These are phyloP conservation scores for Megaptera novaeangliae DNA, from an alignment of 2,113 vertebrate genomes.

Conservation along the genomic window DNA sequence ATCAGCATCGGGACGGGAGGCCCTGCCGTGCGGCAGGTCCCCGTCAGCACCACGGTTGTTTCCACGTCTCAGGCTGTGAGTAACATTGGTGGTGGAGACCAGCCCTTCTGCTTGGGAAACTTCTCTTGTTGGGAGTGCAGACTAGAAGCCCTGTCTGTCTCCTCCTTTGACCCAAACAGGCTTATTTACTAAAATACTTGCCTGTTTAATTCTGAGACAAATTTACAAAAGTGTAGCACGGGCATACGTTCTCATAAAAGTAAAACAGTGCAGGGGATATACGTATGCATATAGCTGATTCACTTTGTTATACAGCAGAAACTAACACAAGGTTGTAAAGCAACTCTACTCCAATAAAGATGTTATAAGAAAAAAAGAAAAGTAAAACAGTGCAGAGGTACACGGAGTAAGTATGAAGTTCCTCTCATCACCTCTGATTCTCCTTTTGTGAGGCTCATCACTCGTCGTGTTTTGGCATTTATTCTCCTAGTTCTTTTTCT, in stretches of 20 bases:
- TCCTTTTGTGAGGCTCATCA: neutral
- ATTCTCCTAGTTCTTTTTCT: neutral
- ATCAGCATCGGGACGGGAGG: constrained; percentile 87
- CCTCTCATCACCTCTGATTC: neutral
- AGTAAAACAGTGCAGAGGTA: neutral
- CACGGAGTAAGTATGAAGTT: neutral
- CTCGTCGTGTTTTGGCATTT: neutral
- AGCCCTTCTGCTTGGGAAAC: neutral
- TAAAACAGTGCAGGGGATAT: neutral
- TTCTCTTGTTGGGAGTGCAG: neutral
- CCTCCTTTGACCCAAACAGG: neutral
- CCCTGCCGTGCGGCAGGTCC: constrained; percentile 91
- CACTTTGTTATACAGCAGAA: too few species aligned
- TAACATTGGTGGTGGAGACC: constrained; percentile 20
- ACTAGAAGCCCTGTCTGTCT: neutral
- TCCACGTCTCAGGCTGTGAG: constrained; percentile 91
- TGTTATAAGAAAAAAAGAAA: neutral
- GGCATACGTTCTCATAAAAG: neutral
- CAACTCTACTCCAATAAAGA: too few species aligned
- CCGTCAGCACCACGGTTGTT: constrained; percentile 90
- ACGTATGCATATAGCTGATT: too few species aligned
- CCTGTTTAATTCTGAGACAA: neutral
- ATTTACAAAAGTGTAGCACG: neutral
- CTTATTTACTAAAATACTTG: neutral
- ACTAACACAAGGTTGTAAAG: too few species aligned